These are phyloP conservation scores for Oryzias woworae DNA, from an alignment of 2,113 vertebrate genomes.

Conservation along the genomic window DNA sequence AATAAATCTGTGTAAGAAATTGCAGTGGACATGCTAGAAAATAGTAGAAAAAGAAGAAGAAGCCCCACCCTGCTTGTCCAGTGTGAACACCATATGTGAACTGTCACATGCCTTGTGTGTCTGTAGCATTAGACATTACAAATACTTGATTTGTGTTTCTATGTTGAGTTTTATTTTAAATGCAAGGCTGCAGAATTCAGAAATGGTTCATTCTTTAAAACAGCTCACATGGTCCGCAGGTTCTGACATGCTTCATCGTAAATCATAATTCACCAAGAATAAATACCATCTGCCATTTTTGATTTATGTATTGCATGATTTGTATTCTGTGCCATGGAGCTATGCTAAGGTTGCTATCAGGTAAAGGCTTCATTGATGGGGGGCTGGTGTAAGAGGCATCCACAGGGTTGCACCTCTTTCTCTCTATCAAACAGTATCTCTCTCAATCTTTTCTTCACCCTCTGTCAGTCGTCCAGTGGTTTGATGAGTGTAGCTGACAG, in stretches of 20 bases:
- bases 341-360: constrained; percentile 24
- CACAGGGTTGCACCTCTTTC: constrained; percentile 39
- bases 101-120: too few relatives aligned
- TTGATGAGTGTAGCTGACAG: constrained; percentile 69
- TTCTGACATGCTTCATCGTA: constrained; percentile 11
- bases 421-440: constrained; percentile 47
- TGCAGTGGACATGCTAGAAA: too few relatives aligned
- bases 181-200: too few relatives aligned
- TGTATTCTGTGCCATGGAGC: constrained; percentile 39
- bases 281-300: neutral
- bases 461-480: constrained; percentile 57
- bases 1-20: too few relatives aligned
- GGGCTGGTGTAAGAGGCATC: constrained; percentile 14
- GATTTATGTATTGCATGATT: constrained; percentile 43
- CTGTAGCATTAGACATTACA: too few relatives aligned
- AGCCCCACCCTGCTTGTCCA: too few relatives aligned
- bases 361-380: constrained; percentile 45
- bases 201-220: too few relatives aligned
- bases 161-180: too few relatives aligned
- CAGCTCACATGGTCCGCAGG: neutral
- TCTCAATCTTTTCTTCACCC: constrained; percentile 53
- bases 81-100: too few relatives aligned
- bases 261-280: constrained; percentile 21
- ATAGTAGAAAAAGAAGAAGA: too few relatives aligned
- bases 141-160: too few relatives aligned